These are phyloP conservation scores for Drosophila pachea DNA, from an alignment of 1,140 invertebrate genomes.

Conservation along the genomic window DNA sequence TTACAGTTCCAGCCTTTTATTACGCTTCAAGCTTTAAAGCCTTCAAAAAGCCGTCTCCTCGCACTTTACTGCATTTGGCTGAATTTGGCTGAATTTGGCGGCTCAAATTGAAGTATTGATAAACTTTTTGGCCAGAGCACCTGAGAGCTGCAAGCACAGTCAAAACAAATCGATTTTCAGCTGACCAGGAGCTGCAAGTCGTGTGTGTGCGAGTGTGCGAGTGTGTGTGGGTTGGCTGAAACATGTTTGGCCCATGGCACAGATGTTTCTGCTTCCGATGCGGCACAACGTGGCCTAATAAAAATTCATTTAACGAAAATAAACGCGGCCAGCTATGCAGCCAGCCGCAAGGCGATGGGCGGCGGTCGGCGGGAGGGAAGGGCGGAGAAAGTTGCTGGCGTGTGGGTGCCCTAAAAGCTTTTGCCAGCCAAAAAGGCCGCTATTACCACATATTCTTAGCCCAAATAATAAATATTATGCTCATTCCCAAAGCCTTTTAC, in stretches of 20 bases:
- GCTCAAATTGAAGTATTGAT: neutral
- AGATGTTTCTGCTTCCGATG: conserved; percentile 56
- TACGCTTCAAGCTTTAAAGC: no score
- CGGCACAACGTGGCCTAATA: conserved; percentile 57
- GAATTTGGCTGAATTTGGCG: neutral
- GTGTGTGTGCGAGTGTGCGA: neutral
- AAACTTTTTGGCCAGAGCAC: neutral
- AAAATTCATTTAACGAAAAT: conserved; percentile 62
- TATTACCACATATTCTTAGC: conserved; percentile 11
- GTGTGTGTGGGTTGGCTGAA: conserved; percentile 14
- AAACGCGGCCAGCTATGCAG: conserved; percentile 50
- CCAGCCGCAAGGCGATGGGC: neutral
- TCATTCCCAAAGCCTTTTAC: conserved; percentile 34
- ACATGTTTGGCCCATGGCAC: conserved; percentile 36
- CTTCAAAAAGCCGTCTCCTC: neutral
- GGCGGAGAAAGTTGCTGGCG: neutral
- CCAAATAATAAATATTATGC: conserved; percentile 65
- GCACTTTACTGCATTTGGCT: no score
- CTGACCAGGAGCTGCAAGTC: conserved; percentile 18
- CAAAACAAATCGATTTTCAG: conserved; percentile 61
- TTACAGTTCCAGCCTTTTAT: no score
- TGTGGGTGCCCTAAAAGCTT: neutral
- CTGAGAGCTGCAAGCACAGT: conserved; percentile 23
- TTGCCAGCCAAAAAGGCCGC: conserved; percentile 14
- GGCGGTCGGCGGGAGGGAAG: neutral